Percentiles rank a stretch among this genome's conserved stretches.
Conservation (phyloP, 2,888 invertebrate genomes). For the Bellardia pandia region DNA sequence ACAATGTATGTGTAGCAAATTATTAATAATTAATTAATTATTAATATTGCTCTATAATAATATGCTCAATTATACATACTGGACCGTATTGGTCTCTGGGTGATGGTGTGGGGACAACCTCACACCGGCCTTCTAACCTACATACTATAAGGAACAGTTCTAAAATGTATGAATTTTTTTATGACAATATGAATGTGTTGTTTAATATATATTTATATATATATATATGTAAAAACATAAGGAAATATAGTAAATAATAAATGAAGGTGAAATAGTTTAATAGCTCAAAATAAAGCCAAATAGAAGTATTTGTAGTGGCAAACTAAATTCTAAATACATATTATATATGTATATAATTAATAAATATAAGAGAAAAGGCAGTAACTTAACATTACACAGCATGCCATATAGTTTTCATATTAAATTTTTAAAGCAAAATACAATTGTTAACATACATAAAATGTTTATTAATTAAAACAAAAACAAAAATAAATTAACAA, state of each 20-base stretch:
- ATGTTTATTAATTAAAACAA: background rate
- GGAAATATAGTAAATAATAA: too few species aligned
- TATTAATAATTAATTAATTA: background rate
- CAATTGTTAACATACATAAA: background rate
- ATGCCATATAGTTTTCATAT: background rate
- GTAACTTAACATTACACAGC: slow-evolving; percentile 13
- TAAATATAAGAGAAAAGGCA: background rate
- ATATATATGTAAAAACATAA: background rate
- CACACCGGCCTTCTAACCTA: too few species aligned
- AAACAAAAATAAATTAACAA: slow-evolving; percentile 1
- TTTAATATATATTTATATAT: background rate
- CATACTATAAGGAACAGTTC: slow-evolving; percentile 36
- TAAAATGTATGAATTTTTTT: slow-evolving; percentile 13
- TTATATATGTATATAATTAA: background rate
- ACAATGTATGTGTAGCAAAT: slow-evolving; percentile 29
- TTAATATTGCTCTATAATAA: background rate
- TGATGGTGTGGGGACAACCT: too few species aligned
- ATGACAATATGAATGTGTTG: background rate
- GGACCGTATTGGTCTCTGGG: too few species aligned
- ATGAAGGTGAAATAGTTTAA: background rate
- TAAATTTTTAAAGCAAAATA: background rate
- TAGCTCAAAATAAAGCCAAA: background rate
- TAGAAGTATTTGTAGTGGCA: background rate
- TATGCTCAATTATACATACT: background rate
- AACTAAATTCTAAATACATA: slow-evolving; percentile 10